Percentiles rank a stretch among this genome's conserved stretches.
Evolutionary conservation across 2,888 invertebrate species (phyloP).

Genomic region (Drosophila nigricruria): DNA sequence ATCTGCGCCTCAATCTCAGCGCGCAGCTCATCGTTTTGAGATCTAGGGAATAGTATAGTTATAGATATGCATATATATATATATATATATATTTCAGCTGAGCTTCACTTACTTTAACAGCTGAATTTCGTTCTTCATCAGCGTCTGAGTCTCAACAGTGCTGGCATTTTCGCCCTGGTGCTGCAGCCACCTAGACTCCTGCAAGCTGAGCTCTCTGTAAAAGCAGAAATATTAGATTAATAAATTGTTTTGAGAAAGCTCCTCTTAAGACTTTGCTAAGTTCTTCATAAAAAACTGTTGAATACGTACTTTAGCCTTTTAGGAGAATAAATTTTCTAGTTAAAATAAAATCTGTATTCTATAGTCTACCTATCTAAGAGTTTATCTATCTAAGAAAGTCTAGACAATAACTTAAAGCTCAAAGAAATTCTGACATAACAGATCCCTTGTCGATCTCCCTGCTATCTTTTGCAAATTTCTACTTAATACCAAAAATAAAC

Average conservation of each 20-base stretch:
- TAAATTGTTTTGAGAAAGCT: not conserved
- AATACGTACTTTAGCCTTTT: not conserved
- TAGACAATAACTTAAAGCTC: too few relatives aligned
- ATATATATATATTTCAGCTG: not conserved
- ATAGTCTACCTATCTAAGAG: too few relatives aligned
- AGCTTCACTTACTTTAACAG: slow-evolving; percentile 89
- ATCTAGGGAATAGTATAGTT: slow-evolving; percentile 74
- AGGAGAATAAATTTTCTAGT: not conserved
- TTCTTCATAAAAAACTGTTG: not conserved
- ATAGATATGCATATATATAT: not conserved
- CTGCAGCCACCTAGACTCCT: slow-evolving; percentile 92
- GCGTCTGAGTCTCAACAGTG: slow-evolving; percentile 91
- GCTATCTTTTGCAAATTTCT: not conserved
- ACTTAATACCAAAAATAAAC: too few relatives aligned
- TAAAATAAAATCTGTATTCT: too few relatives aligned
- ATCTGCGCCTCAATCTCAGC: slow-evolving; percentile 95
- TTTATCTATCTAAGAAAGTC: too few relatives aligned
- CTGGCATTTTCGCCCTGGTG: slow-evolving; percentile 93
- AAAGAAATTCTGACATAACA: not conserved
- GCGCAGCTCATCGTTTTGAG: slow-evolving; percentile 88
- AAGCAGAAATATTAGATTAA: slow-evolving; percentile 35
- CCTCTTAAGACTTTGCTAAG: not conserved
- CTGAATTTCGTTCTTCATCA: slow-evolving; percentile 92
- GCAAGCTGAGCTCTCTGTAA: slow-evolving; percentile 90
- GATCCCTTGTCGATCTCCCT: not conserved